Evolutionary conservation across 1,140 invertebrate genomes (phyloP), one percentile per base, ranked within the genome.

Genomic region (Gryon sp.): DNA sequence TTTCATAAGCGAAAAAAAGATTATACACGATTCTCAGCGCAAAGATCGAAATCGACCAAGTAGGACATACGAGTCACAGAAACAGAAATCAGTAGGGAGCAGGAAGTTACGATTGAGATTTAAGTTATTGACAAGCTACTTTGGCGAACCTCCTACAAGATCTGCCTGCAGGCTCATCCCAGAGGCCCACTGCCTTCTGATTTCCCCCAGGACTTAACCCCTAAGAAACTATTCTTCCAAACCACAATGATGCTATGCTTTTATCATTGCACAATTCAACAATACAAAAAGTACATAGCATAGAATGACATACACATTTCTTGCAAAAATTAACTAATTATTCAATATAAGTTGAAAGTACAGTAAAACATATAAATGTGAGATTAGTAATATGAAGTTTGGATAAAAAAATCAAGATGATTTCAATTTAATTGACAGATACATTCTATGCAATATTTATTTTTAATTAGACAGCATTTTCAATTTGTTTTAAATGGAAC

Each of bases 121-220:
- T 88, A 88, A 88, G 82, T 88, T 88, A 89, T 89, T 88, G 87
- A 88, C 87, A 89, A 89, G 87, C 84, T 87, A 89, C 85, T 89
- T 88, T 89, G 81, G 82, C 68, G 79, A 84, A 83, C 80, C 84
- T 81, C 79, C 75, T 72, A 41, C 72, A 82, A 84, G 83, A 86
- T 86, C 82, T 79, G 79, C 77, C 74, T 74, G 73, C 68, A 69
- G 75, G 80, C 83, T 83, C 83, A 86, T 87, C 84, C 84, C 83
- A 76, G 34, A 85, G 84, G 81, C 85, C 83, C 82, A 82, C 84
- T 85, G 83, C 82, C 75, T 81, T 78, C 79, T 88, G 87, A 89
- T 89, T 89, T 89, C 87, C 87, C 87, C 63, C 32, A 86, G 86
- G 87, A 88, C 69, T 53, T 66, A 85, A 85, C 82, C 86, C 85